Conservation (phyloP, 2,113 vertebrate species). For the Poeciliopsis occidentalis region DNA sequence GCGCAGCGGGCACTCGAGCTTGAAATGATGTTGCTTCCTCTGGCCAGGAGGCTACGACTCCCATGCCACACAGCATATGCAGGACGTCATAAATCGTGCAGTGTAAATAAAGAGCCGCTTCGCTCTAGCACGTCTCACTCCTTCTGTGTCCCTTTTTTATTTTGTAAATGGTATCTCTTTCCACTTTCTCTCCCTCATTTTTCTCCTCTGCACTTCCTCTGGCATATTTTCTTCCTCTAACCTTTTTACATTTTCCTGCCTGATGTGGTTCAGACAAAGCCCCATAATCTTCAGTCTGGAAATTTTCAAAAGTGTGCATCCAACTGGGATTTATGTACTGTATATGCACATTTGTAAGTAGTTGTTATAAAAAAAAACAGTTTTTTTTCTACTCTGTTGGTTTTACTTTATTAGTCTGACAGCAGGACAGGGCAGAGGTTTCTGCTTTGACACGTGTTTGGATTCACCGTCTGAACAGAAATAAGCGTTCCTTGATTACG, state of each 20-base stretch:
- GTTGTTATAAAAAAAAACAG: not conserved
- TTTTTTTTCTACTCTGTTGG: no score
- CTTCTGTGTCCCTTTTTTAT: constrained; percentile 19
- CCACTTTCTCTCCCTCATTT: constrained; percentile 29
- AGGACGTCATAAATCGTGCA: constrained; percentile 61
- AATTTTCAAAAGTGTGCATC: constrained; percentile 6
- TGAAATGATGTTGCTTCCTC: constrained; percentile 75
- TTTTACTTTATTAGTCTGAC: constrained; percentile 37
- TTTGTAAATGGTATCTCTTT: constrained; percentile 20
- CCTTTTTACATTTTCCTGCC: constrained; percentile 1
- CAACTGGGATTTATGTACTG: not conserved
- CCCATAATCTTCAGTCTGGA: not conserved
- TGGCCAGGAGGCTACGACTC: constrained; percentile 54
- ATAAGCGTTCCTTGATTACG: constrained; percentile 41
- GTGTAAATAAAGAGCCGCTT: constrained; percentile 67
- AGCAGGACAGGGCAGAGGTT: constrained; percentile 49
- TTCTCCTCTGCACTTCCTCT: constrained; percentile 17
- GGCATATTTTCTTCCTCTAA: not conserved
- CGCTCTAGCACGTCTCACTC: constrained; percentile 45
- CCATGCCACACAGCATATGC: constrained; percentile 61
- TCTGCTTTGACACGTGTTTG: constrained; percentile 55
- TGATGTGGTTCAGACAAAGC: constrained; percentile 26
- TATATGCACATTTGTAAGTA: not conserved
- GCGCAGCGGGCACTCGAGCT: constrained; percentile 64
- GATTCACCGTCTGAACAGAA: constrained; percentile 1